Percentiles rank a stretch among this genome's conserved stretches.
Evolutionary conservation across 2,888 invertebrate species (phyloP).

Genomic region (Atethmia centrago): DNA sequence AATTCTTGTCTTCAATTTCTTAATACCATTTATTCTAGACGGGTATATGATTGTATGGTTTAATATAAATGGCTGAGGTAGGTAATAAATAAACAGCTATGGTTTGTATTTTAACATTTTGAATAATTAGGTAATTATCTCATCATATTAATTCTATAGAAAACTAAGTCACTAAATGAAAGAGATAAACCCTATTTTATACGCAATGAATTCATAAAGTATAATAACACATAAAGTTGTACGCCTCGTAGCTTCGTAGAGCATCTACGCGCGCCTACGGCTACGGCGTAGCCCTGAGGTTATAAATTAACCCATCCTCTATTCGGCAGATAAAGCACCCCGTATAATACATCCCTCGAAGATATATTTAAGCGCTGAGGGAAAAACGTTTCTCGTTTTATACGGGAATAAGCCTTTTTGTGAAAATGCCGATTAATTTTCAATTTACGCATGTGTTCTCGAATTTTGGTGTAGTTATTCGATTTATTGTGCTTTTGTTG

Average conservation of each 20-base stretch:
- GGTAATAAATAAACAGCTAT: not conserved
- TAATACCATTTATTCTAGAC: constrained; percentile 24
- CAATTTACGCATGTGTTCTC: constrained; percentile 53
- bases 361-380: constrained; percentile 64
- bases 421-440: constrained; percentile 62
- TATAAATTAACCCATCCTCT: constrained; percentile 69
- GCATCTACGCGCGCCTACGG: constrained; percentile 55
- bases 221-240: constrained; percentile 43
- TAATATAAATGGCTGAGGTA: too few relatives aligned
- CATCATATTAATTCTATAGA: constrained; percentile 5
- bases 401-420: constrained; percentile 56
- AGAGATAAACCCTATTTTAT: constrained; percentile 40
- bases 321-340: constrained; percentile 67
- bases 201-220: constrained; percentile 54
- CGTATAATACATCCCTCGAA: constrained; percentile 64
- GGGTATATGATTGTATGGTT: not conserved
- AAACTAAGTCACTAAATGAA: constrained; percentile 36
- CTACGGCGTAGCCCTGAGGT: constrained; percentile 61
- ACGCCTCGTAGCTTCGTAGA: constrained; percentile 64
- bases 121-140: constrained; percentile 2
- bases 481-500: constrained; percentile 8
- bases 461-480: constrained; percentile 16
- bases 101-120: not conserved
- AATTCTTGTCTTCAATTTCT: constrained; percentile 46
- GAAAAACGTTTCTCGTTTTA: constrained; percentile 64